phyloP scores from a whole-genome alignment of 2,888 invertebrate genomes.

The Sericinus montela region DNA sequence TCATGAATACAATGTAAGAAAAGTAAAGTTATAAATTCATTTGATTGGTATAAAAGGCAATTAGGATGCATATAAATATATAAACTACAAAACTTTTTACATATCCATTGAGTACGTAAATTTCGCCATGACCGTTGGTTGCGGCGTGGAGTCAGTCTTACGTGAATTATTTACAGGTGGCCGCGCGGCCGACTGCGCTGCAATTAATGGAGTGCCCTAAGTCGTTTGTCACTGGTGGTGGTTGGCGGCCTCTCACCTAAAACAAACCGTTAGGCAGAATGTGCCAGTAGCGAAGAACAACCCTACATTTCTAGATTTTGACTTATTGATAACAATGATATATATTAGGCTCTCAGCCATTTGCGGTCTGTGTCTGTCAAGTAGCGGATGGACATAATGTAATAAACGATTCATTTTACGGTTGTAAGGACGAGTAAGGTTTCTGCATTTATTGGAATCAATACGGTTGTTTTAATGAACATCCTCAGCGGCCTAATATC shows the following conservation, averaged over 20 bases:
- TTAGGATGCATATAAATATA: too few relatives aligned
- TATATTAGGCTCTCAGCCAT: constrained; percentile 9
- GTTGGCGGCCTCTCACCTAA: constrained; percentile 48
- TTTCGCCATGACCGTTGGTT: background rate
- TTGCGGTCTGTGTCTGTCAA: background rate
- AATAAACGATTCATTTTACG: background rate
- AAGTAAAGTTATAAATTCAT: too few relatives aligned
- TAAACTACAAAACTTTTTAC: too few relatives aligned
- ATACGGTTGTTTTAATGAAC: background rate
- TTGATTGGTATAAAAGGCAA: too few relatives aligned
- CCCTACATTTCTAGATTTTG: constrained; percentile 26
- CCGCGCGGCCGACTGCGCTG: constrained; percentile 58
- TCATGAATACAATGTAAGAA: too few relatives aligned
- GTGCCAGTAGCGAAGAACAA: constrained; percentile 38
- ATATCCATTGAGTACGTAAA: too few relatives aligned
- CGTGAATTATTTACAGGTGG: constrained; percentile 74
- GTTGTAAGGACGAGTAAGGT: background rate
- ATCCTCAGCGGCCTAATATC: background rate
- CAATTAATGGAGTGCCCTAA: constrained; percentile 73
- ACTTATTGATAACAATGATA: constrained; percentile 24
- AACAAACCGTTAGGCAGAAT: constrained; percentile 50
- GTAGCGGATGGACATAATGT: background rate
- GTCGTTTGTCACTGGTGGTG: constrained; percentile 64
- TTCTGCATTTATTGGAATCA: background rate
- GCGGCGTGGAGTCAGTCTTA: constrained; percentile 24